A percentile compares a stretch with the other conserved stretches of the same genome.
Evolutionary conservation across 2,797 vertebrate species (phyloP).

Genomic region (Cygnus olor): DNA sequence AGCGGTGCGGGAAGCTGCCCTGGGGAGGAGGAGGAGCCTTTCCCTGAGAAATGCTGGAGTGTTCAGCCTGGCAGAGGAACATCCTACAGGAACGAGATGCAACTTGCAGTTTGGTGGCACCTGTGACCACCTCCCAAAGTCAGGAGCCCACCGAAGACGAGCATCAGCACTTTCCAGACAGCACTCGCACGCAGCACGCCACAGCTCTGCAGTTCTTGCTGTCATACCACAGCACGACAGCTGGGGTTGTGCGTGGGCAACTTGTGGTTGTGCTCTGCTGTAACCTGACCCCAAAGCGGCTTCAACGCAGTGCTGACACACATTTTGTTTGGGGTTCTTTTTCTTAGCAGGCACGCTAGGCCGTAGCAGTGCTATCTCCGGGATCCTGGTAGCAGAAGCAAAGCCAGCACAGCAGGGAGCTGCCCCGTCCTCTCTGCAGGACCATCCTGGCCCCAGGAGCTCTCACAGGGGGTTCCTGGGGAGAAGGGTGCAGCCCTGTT

Average conservation of each 20-base stretch:
- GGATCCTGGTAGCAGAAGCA: background rate
- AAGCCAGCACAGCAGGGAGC: background rate
- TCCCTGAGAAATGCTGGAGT: background rate
- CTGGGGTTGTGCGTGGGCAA: rapidly evolving
- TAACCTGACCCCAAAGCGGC: background rate
- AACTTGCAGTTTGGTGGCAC: background rate
- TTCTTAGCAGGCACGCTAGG: no score
- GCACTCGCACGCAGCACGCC: rapidly evolving
- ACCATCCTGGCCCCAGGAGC: background rate
- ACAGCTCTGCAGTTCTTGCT: rapidly evolving
- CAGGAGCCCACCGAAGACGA: background rate
- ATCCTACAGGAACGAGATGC: background rate
- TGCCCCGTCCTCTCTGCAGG: background rate
- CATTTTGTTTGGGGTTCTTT: background rate
- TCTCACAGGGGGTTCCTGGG: rapidly evolving
- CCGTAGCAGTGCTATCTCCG: background rate
- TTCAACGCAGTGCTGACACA: background rate
- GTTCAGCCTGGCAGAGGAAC: background rate
- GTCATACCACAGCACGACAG: background rate
- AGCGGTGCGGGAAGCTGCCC: background rate
- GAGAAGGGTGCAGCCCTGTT: background rate
- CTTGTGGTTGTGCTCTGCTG: background rate
- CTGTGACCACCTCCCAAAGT: background rate
- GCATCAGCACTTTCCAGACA: rapidly evolving
- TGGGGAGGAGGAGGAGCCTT: background rate